Conservation (phyloP, 2,113 vertebrate genomes). For the Pseudorasbora parva region DNA sequence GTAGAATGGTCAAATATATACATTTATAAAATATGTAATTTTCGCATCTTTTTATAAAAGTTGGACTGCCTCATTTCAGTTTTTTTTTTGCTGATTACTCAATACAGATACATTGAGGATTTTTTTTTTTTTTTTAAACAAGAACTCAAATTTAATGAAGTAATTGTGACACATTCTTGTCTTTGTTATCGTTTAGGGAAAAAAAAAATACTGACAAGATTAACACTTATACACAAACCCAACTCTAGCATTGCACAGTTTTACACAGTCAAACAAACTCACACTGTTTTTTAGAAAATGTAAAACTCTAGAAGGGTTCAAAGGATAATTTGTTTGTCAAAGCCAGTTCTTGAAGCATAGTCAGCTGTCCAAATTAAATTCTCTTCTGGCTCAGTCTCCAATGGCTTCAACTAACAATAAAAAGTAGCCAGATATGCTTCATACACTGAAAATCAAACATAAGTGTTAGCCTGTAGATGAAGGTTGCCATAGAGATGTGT, state of each 20-base stretch:
- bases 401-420: background rate
- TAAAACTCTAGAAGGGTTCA: background rate
- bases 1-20: too few species aligned
- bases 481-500: slow-evolving; percentile 10
- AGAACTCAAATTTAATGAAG: background rate
- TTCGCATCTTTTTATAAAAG: background rate
- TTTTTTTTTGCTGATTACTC: too few species aligned
- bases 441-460: slow-evolving; percentile 7
- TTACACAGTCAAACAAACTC: background rate
- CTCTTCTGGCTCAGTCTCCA: background rate
- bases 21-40: background rate
- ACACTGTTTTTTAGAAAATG: background rate
- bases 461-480: background rate
- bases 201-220: too few species aligned
- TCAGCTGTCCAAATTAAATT: background rate
- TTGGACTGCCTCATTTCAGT: background rate
- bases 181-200: background rate
- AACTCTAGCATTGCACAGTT: background rate
- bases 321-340: background rate
- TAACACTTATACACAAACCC: too few species aligned
- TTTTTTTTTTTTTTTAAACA: background rate
- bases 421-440: background rate
- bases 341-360: background rate
- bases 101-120: background rate
- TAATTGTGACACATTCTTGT: background rate